Evolutionary conservation across 2,888 invertebrate species (phyloP), one percentile per base, ranked within the genome.

Genomic region (Pecten maximus): DNA sequence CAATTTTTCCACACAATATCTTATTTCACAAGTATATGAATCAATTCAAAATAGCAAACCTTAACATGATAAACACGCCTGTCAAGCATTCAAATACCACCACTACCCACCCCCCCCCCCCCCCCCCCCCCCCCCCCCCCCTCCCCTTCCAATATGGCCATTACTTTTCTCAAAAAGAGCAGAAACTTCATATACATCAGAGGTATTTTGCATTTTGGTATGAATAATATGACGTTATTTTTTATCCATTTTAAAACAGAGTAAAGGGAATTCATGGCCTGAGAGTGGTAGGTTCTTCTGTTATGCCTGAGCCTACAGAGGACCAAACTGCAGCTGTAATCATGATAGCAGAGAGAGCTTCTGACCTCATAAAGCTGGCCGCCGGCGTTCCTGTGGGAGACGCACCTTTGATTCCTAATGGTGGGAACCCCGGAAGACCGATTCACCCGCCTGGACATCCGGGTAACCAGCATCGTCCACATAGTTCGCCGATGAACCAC

Each of bases 281-380:
- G 4, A 87, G 91, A 87, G 88, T 92, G 60, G 91, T 88, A 23
- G 91, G 91, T 54, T 89, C 91, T 0, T 88, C 91, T 19, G 87
- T 90, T 40, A 89, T 92, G 40, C 91, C 91, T 19, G 91, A 92
- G 86, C 90, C 91, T 19, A 92, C 91, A 39, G 91, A 90, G n/a
- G 88, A 92, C 87, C 88, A 89, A 48, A 92, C 89, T 23, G 91
- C 90, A 60, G 90, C 91, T 12, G 88, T 88, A 0, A 92, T 92
- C 40, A 92, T 92, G 91, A 90, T 92, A 16, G 91, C 91, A 10
- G 91, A 92, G 54, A 89, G 86, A 88, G 91, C 91, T 23, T 89
- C 89, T 12, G 91, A 89, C 35, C 16, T 92, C 8, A 90, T 92
- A 6, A 90, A 88, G 40, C 40, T 54, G 15, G 88, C 87, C 12